Conservation (phyloP, 2,113 vertebrate genomes). For the Vulpes ferrilata region DNA sequence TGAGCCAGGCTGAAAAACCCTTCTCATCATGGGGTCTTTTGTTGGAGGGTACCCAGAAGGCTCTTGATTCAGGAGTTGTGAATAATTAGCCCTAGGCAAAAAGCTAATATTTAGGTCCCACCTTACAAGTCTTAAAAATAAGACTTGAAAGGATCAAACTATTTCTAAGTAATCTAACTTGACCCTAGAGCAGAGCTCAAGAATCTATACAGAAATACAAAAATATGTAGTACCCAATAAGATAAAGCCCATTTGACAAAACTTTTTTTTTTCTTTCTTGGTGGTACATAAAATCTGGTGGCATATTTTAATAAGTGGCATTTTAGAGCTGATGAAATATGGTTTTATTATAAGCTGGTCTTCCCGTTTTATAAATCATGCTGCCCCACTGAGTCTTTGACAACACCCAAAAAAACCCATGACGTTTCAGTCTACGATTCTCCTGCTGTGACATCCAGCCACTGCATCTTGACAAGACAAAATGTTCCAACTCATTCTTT, state of each 20-base stretch:
- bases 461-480: background rate
- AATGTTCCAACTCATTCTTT: background rate
- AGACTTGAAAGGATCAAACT: background rate
- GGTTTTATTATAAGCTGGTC: background rate
- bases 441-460: background rate
- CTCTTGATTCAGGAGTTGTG: background rate
- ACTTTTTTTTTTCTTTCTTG: background rate
- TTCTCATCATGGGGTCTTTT: background rate
- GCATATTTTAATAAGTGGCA: background rate
- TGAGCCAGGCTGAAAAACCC: background rate
- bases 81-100: background rate
- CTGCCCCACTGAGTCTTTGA: too few species aligned
- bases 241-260: background rate
- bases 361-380: background rate
- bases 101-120: background rate
- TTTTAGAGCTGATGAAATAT: background rate
- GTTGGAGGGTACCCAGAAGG: background rate
- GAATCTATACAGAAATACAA: background rate
- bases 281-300: background rate
- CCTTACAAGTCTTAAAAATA: background rate
- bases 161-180: background rate
- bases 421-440: rapidly evolving
- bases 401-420: background rate
- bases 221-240: background rate
- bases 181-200: background rate